Percentiles rank a stretch among this genome's conserved stretches.
These are phyloP conservation scores for Isichthys henryi DNA, from an alignment of 2,113 vertebrate species.

Conservation along the genomic window DNA sequence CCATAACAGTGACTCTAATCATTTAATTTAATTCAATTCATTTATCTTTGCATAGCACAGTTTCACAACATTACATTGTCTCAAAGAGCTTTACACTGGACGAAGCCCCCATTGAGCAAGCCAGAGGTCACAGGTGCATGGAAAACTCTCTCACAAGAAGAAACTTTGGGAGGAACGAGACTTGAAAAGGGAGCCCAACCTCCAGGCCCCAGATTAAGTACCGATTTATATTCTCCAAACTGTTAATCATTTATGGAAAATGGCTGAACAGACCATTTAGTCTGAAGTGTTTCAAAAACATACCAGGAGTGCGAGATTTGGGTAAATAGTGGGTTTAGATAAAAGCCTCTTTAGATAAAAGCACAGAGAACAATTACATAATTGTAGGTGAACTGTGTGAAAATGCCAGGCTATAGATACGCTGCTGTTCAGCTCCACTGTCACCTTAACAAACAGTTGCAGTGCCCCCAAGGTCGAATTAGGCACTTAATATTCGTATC, in stretches of 20 bases:
- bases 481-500: not conserved
- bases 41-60: not conserved
- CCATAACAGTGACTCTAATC: not conserved
- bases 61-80: not conserved
- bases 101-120: not conserved
- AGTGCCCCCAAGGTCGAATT: not conserved
- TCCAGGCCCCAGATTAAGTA: not conserved
- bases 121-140: not conserved
- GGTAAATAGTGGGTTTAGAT: not conserved
- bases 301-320: not conserved
- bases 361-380: not conserved
- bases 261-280: not conserved
- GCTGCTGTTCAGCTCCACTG: not conserved
- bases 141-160: not conserved
- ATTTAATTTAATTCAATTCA: not conserved
- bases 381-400: not conserved
- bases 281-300: not conserved
- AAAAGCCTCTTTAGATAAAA: not conserved
- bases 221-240: not conserved
- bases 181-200: not conserved
- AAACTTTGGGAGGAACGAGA: not conserved
- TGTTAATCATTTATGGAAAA: not conserved
- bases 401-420: not conserved
- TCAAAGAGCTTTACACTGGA: too few relatives aligned
- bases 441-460: not conserved